Evolutionary conservation across 1,140 invertebrate genomes (phyloP), one percentile per base, ranked within the genome.

Genomic region (Vanessa tameamea): DNA sequence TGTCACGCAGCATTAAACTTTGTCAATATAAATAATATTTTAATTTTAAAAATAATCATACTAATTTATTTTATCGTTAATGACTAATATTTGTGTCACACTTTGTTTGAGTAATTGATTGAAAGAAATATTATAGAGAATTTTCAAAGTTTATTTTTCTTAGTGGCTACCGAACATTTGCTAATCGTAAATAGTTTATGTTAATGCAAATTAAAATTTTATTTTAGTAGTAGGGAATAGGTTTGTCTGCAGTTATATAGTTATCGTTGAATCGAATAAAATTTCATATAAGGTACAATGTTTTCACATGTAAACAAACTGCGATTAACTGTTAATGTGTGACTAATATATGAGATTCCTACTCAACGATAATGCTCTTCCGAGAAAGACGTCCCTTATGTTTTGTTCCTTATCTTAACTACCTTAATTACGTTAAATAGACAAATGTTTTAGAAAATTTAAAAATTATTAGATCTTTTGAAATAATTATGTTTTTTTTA

Each of bases 321-420:
- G 59, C 59, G 26, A 70, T 63, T 70, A 68, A 68, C 66, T 47
- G 43, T 57, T 57, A 71, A 64, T 71, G 59, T 71, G 26, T 71
- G 69, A 71, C 69, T 63, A 53, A 71, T 53, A 51, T 71, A 64
- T 15, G 69, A 71, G 63, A 71, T 71, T 71, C 59, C 69, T 64
- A 64, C 63, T 64, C 53, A 64, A 64, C 47, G 69, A 71, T 71
- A 71, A 71, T 71, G 61, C 31, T 15, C 63, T 71, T 71, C 69
- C 48, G 20, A 64, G 59, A 53, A 64, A 64, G 48, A 13, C 9
- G 14, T 50, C 26, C 47, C 47, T 69, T 55, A 69, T 59, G 48
- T 64, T 64, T 71, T 64, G 59, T 71, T 64, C 15, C 47, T 71
- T 71, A 71, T 71, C 61, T 71, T 43, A 71, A 71, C 59, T 63